phyloP scores from a whole-genome alignment of 1,140 invertebrate species.

The Macrocentrus cingulum region DNA sequence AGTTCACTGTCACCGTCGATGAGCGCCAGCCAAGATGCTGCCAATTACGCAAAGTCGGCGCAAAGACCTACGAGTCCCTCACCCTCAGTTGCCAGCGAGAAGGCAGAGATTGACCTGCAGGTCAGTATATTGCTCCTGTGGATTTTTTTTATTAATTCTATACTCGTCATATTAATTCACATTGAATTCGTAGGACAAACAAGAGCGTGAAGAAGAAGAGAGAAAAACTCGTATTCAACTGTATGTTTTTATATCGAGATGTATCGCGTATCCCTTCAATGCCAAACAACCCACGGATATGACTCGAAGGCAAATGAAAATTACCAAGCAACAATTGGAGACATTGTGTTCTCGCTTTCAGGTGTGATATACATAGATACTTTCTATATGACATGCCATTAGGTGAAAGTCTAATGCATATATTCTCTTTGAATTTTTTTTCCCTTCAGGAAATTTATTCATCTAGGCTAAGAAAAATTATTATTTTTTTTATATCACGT shows the following conservation, averaged over 20 bases:
- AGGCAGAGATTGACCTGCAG: conserved; percentile 69
- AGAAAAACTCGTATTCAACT: conserved; percentile 90
- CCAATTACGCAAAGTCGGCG: conserved; percentile 68
- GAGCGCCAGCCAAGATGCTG: conserved; percentile 66
- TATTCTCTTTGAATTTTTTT: no score
- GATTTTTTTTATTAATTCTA: no score
- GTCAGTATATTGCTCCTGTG: no score
- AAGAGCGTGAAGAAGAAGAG: conserved; percentile 90
- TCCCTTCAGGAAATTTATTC: no score
- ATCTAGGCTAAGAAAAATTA: no score
- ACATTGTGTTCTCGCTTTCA: conserved; percentile 94
- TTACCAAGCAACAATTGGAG: conserved; percentile 94
- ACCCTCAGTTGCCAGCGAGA: conserved; percentile 78
- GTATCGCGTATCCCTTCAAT: conserved; percentile 99
- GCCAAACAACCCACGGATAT: conserved; percentile 98
- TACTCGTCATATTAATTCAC: no score
- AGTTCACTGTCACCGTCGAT: conserved; percentile 67
- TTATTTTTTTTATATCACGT: no score
- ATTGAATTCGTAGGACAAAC: conserved; percentile 66
- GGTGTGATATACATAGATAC: conserved; percentile 56
- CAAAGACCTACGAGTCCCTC: conserved; percentile 80
- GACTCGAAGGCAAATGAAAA: conserved; percentile 89
- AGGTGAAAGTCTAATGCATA: no score
- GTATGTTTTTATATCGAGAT: conserved; percentile 98
- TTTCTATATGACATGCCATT: no score